Conservation (phyloP, 2,888 invertebrate species). For the Caenorhabditis sp. region DNA sequence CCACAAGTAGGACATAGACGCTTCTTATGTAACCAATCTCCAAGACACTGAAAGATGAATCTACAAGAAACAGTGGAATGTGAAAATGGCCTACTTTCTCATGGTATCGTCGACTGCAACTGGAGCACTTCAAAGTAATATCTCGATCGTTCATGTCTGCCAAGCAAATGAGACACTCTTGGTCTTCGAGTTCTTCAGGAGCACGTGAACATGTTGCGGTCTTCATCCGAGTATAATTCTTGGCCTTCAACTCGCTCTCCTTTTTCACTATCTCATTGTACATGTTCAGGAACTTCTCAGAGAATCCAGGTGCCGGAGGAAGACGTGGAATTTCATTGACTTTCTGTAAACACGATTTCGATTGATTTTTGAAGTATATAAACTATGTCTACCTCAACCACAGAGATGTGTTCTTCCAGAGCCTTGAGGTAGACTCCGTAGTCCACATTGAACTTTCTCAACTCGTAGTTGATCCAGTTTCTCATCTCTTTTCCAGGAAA, state of each 20-base stretch:
- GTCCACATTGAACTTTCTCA: background rate
- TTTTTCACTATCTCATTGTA: background rate
- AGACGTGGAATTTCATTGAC: background rate
- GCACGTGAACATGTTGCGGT: background rate
- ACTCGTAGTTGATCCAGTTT: background rate
- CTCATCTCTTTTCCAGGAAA: background rate
- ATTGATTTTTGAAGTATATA: background rate
- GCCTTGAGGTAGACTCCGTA: background rate
- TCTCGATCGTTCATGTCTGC: background rate
- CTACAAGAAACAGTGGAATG: no score
- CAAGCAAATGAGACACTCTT: constrained; percentile 14
- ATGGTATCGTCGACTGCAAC: constrained; percentile 10
- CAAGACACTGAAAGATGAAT: background rate
- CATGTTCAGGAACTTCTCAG: background rate
- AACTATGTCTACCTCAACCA: background rate
- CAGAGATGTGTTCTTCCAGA: background rate
- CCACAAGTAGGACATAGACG: background rate
- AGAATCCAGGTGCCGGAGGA: background rate
- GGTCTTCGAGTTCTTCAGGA: constrained; percentile 2
- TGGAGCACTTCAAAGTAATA: background rate
- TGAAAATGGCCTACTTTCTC: background rate
- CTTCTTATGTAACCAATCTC: background rate
- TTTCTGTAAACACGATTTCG: background rate
- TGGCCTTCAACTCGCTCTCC: background rate
- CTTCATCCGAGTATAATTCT: background rate